Evolutionary conservation across 2,888 invertebrate species (phyloP).

Genomic region (Fabriciana adippe): DNA sequence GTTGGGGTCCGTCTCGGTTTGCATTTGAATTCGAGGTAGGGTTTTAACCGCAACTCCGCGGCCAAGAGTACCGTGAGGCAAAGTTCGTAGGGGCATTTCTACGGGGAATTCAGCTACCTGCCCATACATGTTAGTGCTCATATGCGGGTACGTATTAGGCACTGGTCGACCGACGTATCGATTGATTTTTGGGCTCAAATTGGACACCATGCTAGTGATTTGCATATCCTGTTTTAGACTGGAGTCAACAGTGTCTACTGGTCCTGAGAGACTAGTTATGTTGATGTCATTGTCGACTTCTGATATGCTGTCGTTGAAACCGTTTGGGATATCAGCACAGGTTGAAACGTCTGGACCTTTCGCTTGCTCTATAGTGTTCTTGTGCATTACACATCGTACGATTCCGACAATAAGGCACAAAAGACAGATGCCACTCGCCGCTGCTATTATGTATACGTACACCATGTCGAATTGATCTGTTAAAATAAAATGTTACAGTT

Average conservation of each 20-base stretch:
- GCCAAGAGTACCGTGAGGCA: conserved; percentile 75
- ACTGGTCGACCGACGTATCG: conserved; percentile 76
- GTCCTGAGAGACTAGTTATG: conserved; percentile 85
- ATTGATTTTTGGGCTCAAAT: conserved; percentile 74
- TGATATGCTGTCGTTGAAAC: conserved; percentile 93
- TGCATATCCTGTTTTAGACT: conserved; percentile 74
- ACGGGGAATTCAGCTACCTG: conserved; percentile 78
- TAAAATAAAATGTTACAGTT: conserved; percentile 30
- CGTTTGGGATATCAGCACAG: conserved; percentile 89
- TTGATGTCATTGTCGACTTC: conserved; percentile 91
- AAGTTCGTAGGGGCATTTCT: conserved; percentile 78
- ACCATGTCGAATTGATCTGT: conserved; percentile 90
- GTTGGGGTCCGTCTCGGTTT: conserved; percentile 77
- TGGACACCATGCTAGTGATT: conserved; percentile 64
- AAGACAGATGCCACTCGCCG: conserved; percentile 86
- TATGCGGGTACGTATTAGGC: conserved; percentile 76
- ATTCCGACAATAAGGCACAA: conserved; percentile 88
- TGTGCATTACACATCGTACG: conserved; percentile 86
- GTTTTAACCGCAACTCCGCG: conserved; percentile 76
- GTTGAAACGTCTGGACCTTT: conserved; percentile 87
- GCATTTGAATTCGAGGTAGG: conserved; percentile 71
- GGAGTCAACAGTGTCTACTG: conserved; percentile 80
- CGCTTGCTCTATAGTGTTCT: conserved; percentile 83
- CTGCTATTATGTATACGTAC: conserved; percentile 91
- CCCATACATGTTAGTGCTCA: conserved; percentile 79